Evolutionary conservation across 2,797 vertebrate genomes (phyloP).

Genomic region (Hypotaenidia philippensis): DNA sequence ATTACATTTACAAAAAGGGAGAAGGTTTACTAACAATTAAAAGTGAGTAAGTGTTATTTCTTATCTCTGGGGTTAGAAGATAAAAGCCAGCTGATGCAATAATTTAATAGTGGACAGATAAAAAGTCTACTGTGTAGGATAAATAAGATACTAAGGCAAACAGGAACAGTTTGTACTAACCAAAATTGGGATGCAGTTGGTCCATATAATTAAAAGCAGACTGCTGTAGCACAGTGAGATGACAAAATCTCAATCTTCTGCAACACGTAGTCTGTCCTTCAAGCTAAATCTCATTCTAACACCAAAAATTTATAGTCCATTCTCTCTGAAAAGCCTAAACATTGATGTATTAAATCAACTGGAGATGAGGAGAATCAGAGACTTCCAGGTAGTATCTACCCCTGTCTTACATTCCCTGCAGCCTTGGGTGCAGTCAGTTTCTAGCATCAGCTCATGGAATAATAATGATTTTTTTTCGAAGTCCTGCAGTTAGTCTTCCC

Average conservation of each 20-base stretch:
- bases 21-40: neutral
- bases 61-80: neutral
- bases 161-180: neutral
- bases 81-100: neutral
- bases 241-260: neutral
- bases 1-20: neutral
- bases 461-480: neutral
- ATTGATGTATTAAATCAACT: neutral
- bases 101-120: neutral
- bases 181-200: neutral
- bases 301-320: neutral
- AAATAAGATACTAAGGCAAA: neutral
- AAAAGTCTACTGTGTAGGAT: neutral
- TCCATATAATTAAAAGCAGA: neutral
- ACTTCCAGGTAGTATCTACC: neutral
- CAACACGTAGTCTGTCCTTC: neutral
- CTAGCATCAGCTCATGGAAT: neutral
- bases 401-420: neutral
- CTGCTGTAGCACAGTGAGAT: neutral
- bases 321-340: neutral
- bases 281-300: neutral
- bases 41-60: neutral
- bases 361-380: neutral
- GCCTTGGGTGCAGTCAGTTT: neutral
- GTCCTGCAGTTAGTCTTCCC: accelerated